Conservation (phyloP, 2,797 vertebrate species). For the Pitangus sulphuratus region DNA sequence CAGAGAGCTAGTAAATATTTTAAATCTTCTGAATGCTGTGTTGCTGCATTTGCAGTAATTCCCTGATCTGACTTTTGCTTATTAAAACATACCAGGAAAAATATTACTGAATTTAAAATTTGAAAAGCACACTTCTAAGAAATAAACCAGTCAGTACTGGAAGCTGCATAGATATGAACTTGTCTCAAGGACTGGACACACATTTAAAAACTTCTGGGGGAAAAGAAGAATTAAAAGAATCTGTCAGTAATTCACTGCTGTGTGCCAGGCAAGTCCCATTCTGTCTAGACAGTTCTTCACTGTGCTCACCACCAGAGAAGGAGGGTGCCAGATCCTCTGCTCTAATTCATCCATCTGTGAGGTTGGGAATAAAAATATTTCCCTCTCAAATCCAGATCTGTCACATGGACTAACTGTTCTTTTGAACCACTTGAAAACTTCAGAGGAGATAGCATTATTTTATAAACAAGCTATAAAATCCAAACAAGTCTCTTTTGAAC, state of each 20-base stretch:
- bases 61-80: neutral
- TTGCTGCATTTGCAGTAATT: neutral
- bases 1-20: neutral
- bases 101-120: neutral
- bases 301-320: neutral
- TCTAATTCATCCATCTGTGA: neutral
- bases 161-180: neutral
- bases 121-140: neutral
- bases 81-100: neutral
- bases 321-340: neutral
- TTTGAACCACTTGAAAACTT: constrained; percentile 37
- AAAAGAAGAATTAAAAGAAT: neutral
- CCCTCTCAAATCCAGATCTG: neutral
- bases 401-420: neutral
- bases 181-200: neutral
- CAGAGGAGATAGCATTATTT: neutral
- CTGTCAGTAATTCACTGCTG: neutral
- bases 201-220: neutral
- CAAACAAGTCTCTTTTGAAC: constrained; percentile 14
- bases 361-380: constrained; percentile 8
- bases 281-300: neutral
- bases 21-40: neutral
- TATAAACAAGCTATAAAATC: constrained; percentile 46
- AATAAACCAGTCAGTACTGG: neutral
- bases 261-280: neutral